Evolutionary conservation across 2,888 invertebrate species (phyloP), one percentile per base, ranked within the genome.

Genomic region (Hirtodrosophila cameraria): DNA sequence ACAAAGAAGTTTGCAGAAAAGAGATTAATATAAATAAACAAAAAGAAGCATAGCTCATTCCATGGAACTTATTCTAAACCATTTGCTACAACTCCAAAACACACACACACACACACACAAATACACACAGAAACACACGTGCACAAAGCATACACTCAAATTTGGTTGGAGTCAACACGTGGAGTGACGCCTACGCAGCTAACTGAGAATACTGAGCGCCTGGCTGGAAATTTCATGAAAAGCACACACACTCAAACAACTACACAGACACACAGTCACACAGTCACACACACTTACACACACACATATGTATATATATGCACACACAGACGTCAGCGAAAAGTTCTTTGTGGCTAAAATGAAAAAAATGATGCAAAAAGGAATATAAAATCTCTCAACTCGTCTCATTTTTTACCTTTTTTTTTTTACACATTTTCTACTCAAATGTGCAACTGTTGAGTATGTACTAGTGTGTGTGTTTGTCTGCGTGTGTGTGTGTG

Each of bases 381-480:
- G 36, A 50, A 42, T 27, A 64, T 35, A 9, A 43, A 54, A 54
- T 57, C 27, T 18, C 38, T 20, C 15, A 13, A 27, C 18, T 30
- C 16, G 20, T 20, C 31, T 55, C 38, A 12, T 15, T 28, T 48
- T 48, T 57, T 49, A 39, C 52, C 59, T 53, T 68, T 75, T 63
- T 61, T 54, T 46, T 59, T 54, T 42, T 49, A 18, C 18, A 41
- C 41, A 60, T 76, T 67, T 64, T 63, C 53, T 52, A 64, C 62
- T 58, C 55, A 62, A 66, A 65, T 64, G 66, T 76, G 69, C 67
- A 82, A 78, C 67, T 65, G 75, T 68, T 74, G 70, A 62, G 69
- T 67, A 80, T 80, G 64, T 80, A 69, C 64, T 69, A 55, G 52
- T 41, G 54, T 59, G 18, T 28, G 2, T 27, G 18, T 54, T 12